Base-by-base conservation (phyloP, 2,888 invertebrate genomes). In the Euzetes globulus region DNA sequence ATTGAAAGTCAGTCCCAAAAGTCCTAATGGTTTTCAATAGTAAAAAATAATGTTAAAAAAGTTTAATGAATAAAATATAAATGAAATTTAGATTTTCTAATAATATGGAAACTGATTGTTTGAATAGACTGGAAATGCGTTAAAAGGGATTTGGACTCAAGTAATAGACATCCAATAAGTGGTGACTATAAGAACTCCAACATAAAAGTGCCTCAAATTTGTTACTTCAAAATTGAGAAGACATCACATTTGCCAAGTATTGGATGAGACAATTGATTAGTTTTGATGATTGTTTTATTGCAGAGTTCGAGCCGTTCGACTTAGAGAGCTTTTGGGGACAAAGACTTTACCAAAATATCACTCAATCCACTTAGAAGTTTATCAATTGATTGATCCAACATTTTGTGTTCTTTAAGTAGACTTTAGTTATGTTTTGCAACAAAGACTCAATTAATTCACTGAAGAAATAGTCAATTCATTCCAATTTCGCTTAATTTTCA, bases 301-400 rank as follows among this genome's bases (percentile, higher is more conserved):
- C 81, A 87, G 91, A 92, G 83, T 94, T 93, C 82, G 90, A 91
- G 81, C 91, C 92, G 25, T 93, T 93, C 81, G 93, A 94, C 85
- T 86, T 94, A 81, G 93, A 92, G 82, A 89, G 90, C 50, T 93
- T 92, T 90, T 93, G 92, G 92, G 92, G 92, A 77, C 90, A 91
- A 82, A 86, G 92, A 78, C 85, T 91, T 77, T 91, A 90, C 85
- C 90, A 91, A 80, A 91, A 90, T 82, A 90, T 92, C 82, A 91
- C 91, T 75, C 91, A 89, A 83, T 91, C 91, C 22, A 78, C 80
- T 74, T 80, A 75, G 76, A 74, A 7, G 4, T 60, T 7, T 19
- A 37, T 25, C 13, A 5, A 55, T 22, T 22, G n/a, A 27, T 63
- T 15, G 27, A 11, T 63, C n/a, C 17, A 63, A 41, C 13, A 41